Conservation (phyloP, 2,797 vertebrate species). For the Acanthornis magna region DNA sequence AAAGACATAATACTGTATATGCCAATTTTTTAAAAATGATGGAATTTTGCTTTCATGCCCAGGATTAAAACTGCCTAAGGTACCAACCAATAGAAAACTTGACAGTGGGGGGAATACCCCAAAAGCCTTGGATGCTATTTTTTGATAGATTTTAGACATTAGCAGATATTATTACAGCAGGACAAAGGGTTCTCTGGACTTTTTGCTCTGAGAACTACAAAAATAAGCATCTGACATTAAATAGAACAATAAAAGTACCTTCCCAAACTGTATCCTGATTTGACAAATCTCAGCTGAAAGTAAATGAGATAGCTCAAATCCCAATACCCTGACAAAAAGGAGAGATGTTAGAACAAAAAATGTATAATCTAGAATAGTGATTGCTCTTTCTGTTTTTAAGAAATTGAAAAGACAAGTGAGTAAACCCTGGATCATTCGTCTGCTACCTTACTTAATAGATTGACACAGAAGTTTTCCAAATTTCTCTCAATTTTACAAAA, state of each 20-base stretch:
- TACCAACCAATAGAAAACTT: conserved; percentile 2
- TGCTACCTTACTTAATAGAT: conserved; percentile 62
- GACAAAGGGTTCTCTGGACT: neutral
- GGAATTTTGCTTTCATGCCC: conserved; percentile 42
- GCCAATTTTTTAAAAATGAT: conserved; percentile 43
- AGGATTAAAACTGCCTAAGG: conserved; percentile 24
- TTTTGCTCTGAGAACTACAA: neutral
- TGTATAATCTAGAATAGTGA: conserved; percentile 46
- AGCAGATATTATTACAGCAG: neutral
- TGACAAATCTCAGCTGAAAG: conserved; percentile 11
- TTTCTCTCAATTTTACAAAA: conserved; percentile 80
- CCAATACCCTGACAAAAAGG: conserved; percentile 29
- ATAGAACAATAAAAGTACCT: neutral
- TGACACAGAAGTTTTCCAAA: conserved; percentile 71
- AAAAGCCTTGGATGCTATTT: neutral
- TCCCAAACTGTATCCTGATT: neutral
- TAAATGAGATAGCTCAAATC: conserved; percentile 51
- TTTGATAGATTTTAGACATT: neutral
- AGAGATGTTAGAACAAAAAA: conserved; percentile 39
- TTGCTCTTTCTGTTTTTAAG: conserved; percentile 65
- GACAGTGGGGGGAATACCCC: neutral
- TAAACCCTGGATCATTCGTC: conserved; percentile 53
- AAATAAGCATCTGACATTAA: neutral
- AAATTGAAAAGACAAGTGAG: conserved; percentile 53
- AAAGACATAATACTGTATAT: conserved; percentile 33